Evolutionary conservation across 2,888 invertebrate genomes (phyloP), one percentile per base, ranked within the genome.

Genomic region (Prostheceraeus crozeri): DNA sequence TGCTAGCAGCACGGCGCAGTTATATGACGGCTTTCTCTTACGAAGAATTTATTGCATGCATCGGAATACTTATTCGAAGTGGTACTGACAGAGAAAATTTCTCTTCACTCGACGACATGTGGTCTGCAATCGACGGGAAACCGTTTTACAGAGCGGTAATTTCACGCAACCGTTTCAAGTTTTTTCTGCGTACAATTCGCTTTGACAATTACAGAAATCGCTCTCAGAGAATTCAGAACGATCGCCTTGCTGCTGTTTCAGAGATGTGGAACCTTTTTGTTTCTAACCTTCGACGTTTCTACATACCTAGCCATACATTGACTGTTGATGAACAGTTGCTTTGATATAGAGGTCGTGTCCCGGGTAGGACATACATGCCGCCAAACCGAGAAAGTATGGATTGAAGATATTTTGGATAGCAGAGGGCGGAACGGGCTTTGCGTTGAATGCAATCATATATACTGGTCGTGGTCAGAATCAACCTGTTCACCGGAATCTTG

Each of bases 361-460:
- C 8, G 19, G n/a, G 40, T 40, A 40, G 40, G 40, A 40, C 40
- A 14, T 40, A 40, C 40, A 40, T 40, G 40, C n/a, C 40, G 40
- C 40, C 6, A 40, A 40, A 21, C 40, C n/a, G n/a, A 40, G 40
- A 40, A 40, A 40, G 6, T 40, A 40, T 40, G 40, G 40, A 14
- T 40, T 40, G 40, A 40, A 40, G 19, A 40, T 8, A 4, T 40
- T 40, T 40, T 40, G n/a, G 6, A 16, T 40, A 21, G 40, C n/a
- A 40, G n/a, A 40, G 19, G 40, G 16, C 19, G 40, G n/a, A 16
- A 40, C 40, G 19, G 40, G 40, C 40, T 40, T 40, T n/a, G 40
- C 40, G 19, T 21, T 8, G 4, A 40, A 40, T 4, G 40, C 6
- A n/a, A 40, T 14, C 40, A 40, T 40, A 14, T 40, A 40, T 40